Percentiles rank a stretch among this genome's conserved stretches.
These are phyloP conservation scores for Rhabdomys pumilio DNA, from an alignment of 2,797 vertebrate genomes.

Conservation along the genomic window DNA sequence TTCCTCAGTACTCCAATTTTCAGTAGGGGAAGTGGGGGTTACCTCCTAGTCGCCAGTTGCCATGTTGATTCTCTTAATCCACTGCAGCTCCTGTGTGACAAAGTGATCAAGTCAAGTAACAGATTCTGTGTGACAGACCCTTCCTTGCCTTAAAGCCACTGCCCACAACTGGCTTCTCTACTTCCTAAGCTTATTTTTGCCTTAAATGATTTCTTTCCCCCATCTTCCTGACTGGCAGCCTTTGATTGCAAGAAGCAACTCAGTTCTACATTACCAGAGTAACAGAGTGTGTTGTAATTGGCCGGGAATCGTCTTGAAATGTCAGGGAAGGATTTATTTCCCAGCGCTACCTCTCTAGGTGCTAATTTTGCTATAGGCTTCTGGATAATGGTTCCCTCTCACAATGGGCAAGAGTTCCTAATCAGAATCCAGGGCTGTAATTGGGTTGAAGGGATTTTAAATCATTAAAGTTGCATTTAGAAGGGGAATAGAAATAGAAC, in stretches of 20 bases:
- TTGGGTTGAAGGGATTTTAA: constrained; percentile 92
- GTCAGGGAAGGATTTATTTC: constrained; percentile 92
- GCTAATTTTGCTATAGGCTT: constrained; percentile 90
- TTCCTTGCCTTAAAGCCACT: neutral
- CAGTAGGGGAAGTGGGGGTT: fast-evolving
- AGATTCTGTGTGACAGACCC: neutral
- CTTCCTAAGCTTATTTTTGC: constrained; percentile 54
- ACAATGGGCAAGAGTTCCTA: constrained; percentile 90
- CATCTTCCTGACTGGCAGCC: constrained; percentile 83
- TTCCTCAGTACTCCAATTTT: fast-evolving
- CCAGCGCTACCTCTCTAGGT: constrained; percentile 89
- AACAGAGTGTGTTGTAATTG: constrained; percentile 90
- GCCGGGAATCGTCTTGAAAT: constrained; percentile 90
- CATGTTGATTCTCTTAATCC: neutral
- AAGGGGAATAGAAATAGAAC: constrained; percentile 88
- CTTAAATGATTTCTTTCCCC: constrained; percentile 73
- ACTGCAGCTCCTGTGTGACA: neutral
- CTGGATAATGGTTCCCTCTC: constrained; percentile 88
- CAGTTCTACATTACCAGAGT: constrained; percentile 87
- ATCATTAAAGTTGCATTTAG: constrained; percentile 91
- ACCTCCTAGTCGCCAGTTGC: neutral
- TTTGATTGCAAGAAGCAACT: constrained; percentile 88
- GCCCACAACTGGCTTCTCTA: neutral
- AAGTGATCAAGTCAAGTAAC: fast-evolving
- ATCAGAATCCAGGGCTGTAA: constrained; percentile 90